Conservation (phyloP, 2,113 vertebrate species). For the Elaphurus davidianus region DNA sequence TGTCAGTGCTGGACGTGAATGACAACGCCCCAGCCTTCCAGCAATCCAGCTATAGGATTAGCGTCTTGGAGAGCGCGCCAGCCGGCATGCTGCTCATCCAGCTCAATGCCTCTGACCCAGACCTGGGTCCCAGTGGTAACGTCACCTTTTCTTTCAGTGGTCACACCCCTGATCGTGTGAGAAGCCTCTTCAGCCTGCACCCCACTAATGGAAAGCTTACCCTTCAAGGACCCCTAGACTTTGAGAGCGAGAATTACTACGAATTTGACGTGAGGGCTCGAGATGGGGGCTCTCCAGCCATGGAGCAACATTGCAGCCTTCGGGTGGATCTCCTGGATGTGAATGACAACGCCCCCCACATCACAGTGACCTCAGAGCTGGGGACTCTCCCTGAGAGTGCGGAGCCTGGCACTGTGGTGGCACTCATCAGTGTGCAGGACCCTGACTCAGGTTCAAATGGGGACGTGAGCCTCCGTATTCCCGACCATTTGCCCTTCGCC, state of each 20-base stretch:
- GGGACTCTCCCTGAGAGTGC: constrained; percentile 79
- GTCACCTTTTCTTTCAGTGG: constrained; percentile 84
- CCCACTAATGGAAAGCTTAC: constrained; percentile 77
- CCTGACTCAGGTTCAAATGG: constrained; percentile 79
- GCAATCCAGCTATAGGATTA: constrained; percentile 72
- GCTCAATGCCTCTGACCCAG: constrained; percentile 75
- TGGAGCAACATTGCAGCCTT: constrained; percentile 81
- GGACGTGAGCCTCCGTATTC: constrained; percentile 79
- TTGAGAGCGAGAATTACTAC: constrained; percentile 75
- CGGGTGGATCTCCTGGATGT: constrained; percentile 80
- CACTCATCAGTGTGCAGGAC: constrained; percentile 80
- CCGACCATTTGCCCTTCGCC: constrained; percentile 80
- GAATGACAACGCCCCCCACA: constrained; percentile 84
- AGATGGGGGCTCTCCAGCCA: constrained; percentile 78
- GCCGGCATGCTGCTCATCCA: constrained; percentile 70
- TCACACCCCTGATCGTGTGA: constrained; percentile 77
- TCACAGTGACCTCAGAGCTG: constrained; percentile 80
- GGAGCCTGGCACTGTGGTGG: constrained; percentile 78
- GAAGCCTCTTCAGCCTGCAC: constrained; percentile 75
- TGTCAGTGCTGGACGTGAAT: constrained; percentile 81
- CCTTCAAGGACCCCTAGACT: constrained; percentile 78
- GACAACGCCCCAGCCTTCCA: constrained; percentile 80
- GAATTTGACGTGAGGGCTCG: constrained; percentile 78
- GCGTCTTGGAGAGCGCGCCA: constrained; percentile 69
- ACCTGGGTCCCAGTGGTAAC: constrained; percentile 78